Conservation (phyloP, 2,888 invertebrate genomes). For the Glyphotaelius pellucidus region DNA sequence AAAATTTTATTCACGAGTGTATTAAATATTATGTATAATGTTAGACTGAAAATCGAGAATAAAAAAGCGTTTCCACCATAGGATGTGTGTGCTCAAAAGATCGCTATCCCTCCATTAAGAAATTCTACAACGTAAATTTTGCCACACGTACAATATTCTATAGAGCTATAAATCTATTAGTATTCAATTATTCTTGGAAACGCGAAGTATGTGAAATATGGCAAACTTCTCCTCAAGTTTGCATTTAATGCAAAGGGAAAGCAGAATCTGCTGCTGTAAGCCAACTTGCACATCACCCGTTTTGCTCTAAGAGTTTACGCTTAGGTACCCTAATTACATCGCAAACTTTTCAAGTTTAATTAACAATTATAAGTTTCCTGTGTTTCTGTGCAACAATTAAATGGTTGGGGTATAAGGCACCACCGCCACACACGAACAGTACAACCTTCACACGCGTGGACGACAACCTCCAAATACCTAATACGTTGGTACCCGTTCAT, state of each 20-base stretch:
- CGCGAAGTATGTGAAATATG: neutral
- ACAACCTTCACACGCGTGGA: neutral
- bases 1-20: too few relatives aligned
- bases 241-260: neutral
- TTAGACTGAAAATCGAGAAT: neutral
- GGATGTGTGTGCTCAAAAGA: neutral
- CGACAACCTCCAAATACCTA: neutral
- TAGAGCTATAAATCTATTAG: neutral
- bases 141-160: neutral
- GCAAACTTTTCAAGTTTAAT: slow-evolving; percentile 27
- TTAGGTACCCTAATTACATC: neutral
- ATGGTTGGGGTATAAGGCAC: neutral
- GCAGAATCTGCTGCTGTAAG: neutral
- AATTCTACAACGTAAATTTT: neutral
- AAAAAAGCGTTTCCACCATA: neutral
- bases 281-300: slow-evolving; percentile 20
- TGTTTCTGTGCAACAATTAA: neutral
- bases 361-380: slow-evolving; percentile 43
- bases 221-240: neutral
- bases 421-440: neutral
- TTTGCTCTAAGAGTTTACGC: slow-evolving; percentile 4
- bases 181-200: neutral
- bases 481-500: neutral
- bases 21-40: too few relatives aligned
- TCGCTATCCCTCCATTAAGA: neutral